Evolutionary conservation across 2,888 invertebrate genomes (phyloP).

Genomic region (Cosmia pyralina): DNA sequence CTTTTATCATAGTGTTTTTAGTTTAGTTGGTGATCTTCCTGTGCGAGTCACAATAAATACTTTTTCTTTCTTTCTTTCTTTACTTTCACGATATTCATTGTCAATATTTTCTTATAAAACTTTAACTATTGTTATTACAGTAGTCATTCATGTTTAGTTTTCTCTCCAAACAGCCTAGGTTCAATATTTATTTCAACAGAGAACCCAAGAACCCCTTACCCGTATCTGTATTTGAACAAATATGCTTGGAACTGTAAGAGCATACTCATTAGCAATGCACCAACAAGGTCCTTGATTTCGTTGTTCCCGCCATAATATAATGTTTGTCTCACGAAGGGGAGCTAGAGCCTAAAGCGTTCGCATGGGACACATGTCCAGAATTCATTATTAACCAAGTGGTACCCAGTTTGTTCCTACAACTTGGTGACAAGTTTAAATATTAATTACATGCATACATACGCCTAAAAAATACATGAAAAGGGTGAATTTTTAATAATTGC

Average conservation of each 20-base stretch:
- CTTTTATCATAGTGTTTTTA: no score
- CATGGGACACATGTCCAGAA: slow-evolving; percentile 46
- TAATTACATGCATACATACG: slow-evolving; percentile 47
- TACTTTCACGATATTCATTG: not conserved
- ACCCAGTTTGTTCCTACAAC: slow-evolving; percentile 42
- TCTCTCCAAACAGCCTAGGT: not conserved
- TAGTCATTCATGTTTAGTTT: not conserved
- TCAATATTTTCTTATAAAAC: not conserved
- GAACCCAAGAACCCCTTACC: not conserved
- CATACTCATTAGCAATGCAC: slow-evolving; percentile 40
- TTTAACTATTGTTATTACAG: not conserved
- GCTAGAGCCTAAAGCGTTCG: slow-evolving; percentile 39
- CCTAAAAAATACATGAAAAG: slow-evolving; percentile 29
- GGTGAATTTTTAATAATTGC: slow-evolving; percentile 31
- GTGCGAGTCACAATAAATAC: no score
- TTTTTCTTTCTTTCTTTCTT: no score
- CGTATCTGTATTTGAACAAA: slow-evolving; percentile 19
- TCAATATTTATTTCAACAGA: not conserved
- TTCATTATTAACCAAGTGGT: slow-evolving; percentile 56
- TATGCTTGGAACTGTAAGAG: slow-evolving; percentile 21
- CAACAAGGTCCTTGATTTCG: slow-evolving; percentile 42
- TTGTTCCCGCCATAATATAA: slow-evolving; percentile 46
- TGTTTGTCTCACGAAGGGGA: slow-evolving; percentile 39
- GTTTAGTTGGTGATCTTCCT: no score
- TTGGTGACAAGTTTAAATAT: slow-evolving; percentile 61